phyloP scores from a whole-genome alignment of 2,797 vertebrate genomes.

The Phataginus tricuspis region DNA sequence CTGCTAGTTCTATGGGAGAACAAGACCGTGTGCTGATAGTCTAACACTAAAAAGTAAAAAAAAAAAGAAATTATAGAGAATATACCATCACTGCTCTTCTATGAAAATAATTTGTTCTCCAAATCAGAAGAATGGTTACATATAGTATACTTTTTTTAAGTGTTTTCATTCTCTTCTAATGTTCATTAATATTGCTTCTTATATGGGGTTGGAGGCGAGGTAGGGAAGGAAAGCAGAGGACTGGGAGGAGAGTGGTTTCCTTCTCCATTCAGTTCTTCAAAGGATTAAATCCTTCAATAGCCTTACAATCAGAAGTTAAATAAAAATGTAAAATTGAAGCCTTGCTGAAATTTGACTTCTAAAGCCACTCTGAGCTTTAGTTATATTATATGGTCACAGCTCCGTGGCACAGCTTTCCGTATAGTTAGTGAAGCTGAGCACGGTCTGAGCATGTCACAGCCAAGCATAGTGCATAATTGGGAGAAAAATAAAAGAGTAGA shows the following conservation, averaged over 20 bases:
- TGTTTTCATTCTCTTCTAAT: neutral
- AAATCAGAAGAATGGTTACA: neutral
- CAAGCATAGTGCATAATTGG: neutral
- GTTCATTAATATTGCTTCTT: neutral
- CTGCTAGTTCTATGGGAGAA: neutral
- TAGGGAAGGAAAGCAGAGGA: neutral
- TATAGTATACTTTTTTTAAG: neutral
- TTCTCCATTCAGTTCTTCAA: neutral
- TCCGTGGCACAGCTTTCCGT: neutral
- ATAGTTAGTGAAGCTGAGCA: neutral
- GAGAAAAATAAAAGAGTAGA: neutral
- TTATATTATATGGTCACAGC: neutral
- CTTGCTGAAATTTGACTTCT: neutral
- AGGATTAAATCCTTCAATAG: neutral
- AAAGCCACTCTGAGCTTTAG: neutral
- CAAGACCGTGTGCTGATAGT: neutral
- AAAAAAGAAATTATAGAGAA: neutral
- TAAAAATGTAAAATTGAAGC: neutral
- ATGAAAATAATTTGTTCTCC: constrained; percentile 4
- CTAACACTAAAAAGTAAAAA: neutral
- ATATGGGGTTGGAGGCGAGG: neutral
- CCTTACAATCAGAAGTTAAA: neutral
- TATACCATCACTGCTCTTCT: neutral
- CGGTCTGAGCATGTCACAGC: neutral
- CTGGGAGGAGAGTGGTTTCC: neutral